Percentiles rank a stretch among this genome's conserved stretches.
phyloP scores from a whole-genome alignment of 2,888 invertebrate genomes.

The Ptychoptera albimana region DNA sequence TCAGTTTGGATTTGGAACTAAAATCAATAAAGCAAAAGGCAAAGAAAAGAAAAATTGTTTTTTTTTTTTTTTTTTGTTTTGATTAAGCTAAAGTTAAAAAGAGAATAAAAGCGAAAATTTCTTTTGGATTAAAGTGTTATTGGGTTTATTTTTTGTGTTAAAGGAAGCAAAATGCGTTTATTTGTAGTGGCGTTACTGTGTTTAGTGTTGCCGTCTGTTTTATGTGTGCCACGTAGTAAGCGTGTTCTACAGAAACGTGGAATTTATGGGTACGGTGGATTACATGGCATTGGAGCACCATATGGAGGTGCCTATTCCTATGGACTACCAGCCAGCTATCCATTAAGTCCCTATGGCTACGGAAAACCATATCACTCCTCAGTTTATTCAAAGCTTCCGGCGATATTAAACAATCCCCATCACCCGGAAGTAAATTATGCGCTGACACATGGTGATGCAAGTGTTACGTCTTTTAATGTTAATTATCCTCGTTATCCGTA shows the following conservation, averaged over 20 bases:
- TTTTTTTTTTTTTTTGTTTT: no score
- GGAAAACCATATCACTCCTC: no score
- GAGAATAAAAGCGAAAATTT: no score
- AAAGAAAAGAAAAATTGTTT: neutral
- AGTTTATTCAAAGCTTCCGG: neutral
- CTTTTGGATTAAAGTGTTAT: neutral
- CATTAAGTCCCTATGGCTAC: no score
- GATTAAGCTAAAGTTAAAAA: no score
- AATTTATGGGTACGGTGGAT: no score
- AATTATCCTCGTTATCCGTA: conserved; percentile 1
- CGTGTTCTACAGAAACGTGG: neutral
- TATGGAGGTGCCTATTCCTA: neutral
- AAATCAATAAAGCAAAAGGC: neutral
- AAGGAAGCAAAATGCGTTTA: no score
- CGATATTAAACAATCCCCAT: neutral
- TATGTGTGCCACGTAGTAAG: neutral
- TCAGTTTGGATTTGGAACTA: neutral
- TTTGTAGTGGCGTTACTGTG: no score
- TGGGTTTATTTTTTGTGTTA: neutral
- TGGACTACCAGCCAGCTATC: neutral
- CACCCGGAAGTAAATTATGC: neutral
- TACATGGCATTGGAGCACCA: neutral
- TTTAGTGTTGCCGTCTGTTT: no score
- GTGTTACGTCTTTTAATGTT: neutral
- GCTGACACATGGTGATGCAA: neutral